These are phyloP conservation scores for Protonibea diacanthus DNA, from an alignment of 2,797 vertebrate genomes.

Conservation along the genomic window DNA sequence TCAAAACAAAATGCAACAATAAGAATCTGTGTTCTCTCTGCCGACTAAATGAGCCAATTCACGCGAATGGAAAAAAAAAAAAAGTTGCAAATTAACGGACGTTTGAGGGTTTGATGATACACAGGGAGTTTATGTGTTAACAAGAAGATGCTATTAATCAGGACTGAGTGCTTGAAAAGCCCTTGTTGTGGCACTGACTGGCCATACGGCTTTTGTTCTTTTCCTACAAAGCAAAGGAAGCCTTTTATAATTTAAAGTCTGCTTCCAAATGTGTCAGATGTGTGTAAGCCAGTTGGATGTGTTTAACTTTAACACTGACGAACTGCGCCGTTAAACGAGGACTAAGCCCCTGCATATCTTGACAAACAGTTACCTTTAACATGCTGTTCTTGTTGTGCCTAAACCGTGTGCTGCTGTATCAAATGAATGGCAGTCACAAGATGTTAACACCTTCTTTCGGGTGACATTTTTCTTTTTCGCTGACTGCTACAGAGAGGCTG, in stretches of 20 bases:
- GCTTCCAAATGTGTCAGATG: constrained; percentile 16
- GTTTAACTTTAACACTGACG: constrained; percentile 3
- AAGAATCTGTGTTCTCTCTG: constrained; percentile 62
- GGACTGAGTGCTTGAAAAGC: constrained; percentile 43
- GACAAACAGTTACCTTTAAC: background rate
- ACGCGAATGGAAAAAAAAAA: constrained; percentile 18
- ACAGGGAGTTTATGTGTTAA: constrained; percentile 68
- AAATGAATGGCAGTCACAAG: background rate
- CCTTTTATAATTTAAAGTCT: constrained; percentile 24
- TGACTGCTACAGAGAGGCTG: background rate
- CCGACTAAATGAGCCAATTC: constrained; percentile 62
- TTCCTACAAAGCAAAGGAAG: constrained; percentile 42
- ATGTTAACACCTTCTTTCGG: constrained; percentile 9
- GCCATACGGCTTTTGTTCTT: constrained; percentile 28
- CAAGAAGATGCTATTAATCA: constrained; percentile 61
- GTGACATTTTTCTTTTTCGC: constrained; percentile 13
- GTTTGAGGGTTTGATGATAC: constrained; percentile 47
- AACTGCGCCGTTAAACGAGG: background rate
- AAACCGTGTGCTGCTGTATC: background rate
- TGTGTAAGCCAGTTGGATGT: background rate
- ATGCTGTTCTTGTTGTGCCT: background rate
- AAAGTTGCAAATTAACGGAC: constrained; percentile 63
- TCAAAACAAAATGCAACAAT: constrained; percentile 67
- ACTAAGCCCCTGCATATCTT: background rate
- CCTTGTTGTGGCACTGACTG: constrained; percentile 49